These are phyloP conservation scores for Andinoacara biseriatus DNA, from an alignment of 2,113 vertebrate species.

Conservation along the genomic window DNA sequence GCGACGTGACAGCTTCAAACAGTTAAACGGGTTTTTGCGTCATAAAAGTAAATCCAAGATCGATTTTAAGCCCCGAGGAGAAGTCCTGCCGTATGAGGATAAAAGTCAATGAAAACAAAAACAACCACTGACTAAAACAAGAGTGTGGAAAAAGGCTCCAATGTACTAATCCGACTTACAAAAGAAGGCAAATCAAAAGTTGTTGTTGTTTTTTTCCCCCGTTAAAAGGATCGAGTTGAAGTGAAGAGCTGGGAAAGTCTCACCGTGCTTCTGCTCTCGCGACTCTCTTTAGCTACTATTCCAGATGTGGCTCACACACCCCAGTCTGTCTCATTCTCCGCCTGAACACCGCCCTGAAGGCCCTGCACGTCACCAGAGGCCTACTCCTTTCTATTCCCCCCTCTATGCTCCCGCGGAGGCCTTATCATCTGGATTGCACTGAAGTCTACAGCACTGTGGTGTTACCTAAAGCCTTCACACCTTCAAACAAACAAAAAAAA, in stretches of 20 bases:
- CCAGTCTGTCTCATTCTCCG: conserved; percentile 69
- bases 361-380: conserved; percentile 77
- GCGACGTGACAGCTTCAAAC: background rate
- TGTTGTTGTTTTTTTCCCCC: conserved; percentile 28
- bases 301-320: conserved; percentile 81
- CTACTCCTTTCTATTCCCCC: conserved; percentile 5
- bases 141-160: background rate
- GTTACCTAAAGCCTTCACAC: background rate
- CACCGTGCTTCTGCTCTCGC: conserved; percentile 57
- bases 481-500: background rate
- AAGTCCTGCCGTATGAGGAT: conserved; percentile 26
- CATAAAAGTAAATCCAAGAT: conserved; percentile 49
- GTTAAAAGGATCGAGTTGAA: conserved; percentile 37
- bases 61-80: conserved; percentile 40
- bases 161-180: conserved; percentile 76
- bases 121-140: background rate
- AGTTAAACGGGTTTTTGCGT: background rate
- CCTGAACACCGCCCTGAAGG: conserved; percentile 82
- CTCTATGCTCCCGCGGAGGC: conserved; percentile 12
- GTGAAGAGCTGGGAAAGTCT: conserved; percentile 53
- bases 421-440: conserved; percentile 41
- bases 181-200: conserved; percentile 43
- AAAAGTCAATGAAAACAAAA: background rate
- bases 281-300: conserved; percentile 75
- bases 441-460: background rate